Conservation (phyloP, 2,888 invertebrate genomes). For the Drosophila testacea region DNA sequence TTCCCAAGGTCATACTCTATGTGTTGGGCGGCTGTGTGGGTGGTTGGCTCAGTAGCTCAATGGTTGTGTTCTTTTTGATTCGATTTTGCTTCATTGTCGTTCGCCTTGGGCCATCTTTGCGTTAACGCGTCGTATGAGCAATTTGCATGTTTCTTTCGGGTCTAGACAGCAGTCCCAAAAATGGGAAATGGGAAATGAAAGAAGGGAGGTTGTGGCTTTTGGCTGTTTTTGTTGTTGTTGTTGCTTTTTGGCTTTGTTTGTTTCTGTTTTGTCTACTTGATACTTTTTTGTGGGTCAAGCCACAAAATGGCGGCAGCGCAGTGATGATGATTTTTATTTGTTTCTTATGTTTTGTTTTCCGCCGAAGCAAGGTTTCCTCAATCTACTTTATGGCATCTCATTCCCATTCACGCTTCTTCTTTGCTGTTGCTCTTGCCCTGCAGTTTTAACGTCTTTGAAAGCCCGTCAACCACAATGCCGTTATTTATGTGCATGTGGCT, state of each 20-base stretch:
- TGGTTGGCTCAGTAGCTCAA: background rate
- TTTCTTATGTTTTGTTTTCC: slow-evolving; percentile 38
- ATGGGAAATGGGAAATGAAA: too few species aligned
- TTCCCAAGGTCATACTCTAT: slow-evolving; percentile 43
- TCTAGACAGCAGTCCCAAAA: slow-evolving; percentile 49
- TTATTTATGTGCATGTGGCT: slow-evolving; percentile 73
- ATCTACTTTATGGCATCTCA: slow-evolving; percentile 67
- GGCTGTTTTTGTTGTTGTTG: background rate
- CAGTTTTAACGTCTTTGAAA: slow-evolving; percentile 59
- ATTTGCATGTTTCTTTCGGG: slow-evolving; percentile 53
- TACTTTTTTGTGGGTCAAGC: slow-evolving; percentile 70
- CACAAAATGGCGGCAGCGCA: slow-evolving; percentile 62
- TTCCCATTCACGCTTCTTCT: slow-evolving; percentile 10
- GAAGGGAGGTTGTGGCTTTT: background rate
- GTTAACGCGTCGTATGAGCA: slow-evolving; percentile 61
- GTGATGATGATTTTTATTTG: slow-evolving; percentile 46
- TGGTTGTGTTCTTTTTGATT: slow-evolving; percentile 10
- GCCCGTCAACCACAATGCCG: slow-evolving; percentile 65
- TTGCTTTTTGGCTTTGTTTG: slow-evolving; percentile 6
- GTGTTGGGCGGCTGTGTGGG: background rate
- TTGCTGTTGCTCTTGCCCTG: slow-evolving; percentile 5
- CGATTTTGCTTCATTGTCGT: slow-evolving; percentile 26
- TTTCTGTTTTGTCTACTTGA: slow-evolving; percentile 40
- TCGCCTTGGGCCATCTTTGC: slow-evolving; percentile 23
- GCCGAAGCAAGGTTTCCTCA: slow-evolving; percentile 39